Evolutionary conservation across 2,888 invertebrate genomes (phyloP).

Genomic region (Lottia gigantea): DNA sequence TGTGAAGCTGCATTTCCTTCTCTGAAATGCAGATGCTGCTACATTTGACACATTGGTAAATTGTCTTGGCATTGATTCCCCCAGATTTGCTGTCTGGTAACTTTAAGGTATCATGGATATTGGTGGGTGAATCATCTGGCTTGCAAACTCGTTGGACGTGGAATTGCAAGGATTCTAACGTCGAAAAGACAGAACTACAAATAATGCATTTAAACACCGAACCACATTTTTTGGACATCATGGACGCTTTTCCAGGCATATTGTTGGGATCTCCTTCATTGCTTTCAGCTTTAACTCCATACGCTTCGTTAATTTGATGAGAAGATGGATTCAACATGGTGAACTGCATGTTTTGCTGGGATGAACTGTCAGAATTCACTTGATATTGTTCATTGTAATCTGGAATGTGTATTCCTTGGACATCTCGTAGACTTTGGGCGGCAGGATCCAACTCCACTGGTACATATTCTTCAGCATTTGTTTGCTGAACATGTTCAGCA

Average conservation of each 20-base stretch:
- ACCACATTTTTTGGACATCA: not conserved
- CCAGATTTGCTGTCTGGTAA: not conserved
- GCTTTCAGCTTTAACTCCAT: not conserved
- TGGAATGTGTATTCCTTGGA: constrained; percentile 5
- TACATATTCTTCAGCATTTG: not conserved
- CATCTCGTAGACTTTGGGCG: not conserved
- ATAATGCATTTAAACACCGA: constrained; percentile 32
- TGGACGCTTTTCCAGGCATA: not conserved
- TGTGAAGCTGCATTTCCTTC: not conserved
- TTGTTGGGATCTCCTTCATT: not conserved
- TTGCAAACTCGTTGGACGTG: constrained; percentile 41
- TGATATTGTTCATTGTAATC: not conserved
- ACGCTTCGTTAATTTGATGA: not conserved
- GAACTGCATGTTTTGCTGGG: not conserved
- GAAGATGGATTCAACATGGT: not conserved
- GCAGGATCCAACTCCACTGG: not conserved
- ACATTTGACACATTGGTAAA: constrained; percentile 5
- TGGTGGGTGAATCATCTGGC: constrained; percentile 13
- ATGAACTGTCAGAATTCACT: not conserved
- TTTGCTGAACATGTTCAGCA: not conserved
- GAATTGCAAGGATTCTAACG: constrained; percentile 33
- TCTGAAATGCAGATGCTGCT: not conserved
- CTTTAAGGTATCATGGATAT: not conserved
- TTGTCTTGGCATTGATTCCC: not conserved
- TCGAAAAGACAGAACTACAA: constrained; percentile 35